Base-by-base conservation (phyloP, 2,113 vertebrate species). In the Stomatorhinus ivindoensis region DNA sequence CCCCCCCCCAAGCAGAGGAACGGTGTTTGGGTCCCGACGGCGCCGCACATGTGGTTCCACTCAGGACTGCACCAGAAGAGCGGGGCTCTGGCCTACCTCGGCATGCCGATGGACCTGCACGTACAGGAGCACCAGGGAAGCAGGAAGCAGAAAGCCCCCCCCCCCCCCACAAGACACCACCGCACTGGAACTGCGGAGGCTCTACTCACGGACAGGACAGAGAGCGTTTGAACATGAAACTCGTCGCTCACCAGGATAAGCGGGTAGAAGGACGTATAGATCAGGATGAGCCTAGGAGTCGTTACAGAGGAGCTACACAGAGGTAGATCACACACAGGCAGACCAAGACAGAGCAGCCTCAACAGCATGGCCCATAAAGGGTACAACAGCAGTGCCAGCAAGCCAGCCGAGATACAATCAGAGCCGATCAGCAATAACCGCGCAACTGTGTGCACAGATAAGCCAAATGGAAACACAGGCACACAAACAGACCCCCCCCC, bases 1-100 rank as follows among this genome's bases (percentile, higher is more conserved):
- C 90, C 92, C 93, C 93, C 93, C 47, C 50, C 50, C 17, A 94
- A 94, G 94, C 92, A 90, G 50, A 91, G 39, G 92, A 94, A 94
- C 92, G 95, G 94, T 92, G 93, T 94, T 80, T 95, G 92, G 91
- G 93, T 91, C 89, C 92, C 93, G 92, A 94, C 96, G 95, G 91
- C 92, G 89, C 91, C 92, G 92, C 93, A 92, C 97, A 97, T 93
- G 93, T 97, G 96, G 96, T 95, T 96, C 93, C 91, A 94, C 95
- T 98, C 96, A 97, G 48, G 85, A 88, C 86, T 88, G 93, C 93
- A 93, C 94, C 92, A 94, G 94, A 95, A 95, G 93, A 93, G 90
- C 80, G 91, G 53, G 90, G 93, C 94, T 93, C 92, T 93, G 87
- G 35, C 11, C 65, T 15, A 35, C 69, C 31, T 39, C 13, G 0